These are phyloP conservation scores for Luidia sarsii DNA, from an alignment of 53 echinoderm and acorn worm species.

Conservation along the genomic window DNA sequence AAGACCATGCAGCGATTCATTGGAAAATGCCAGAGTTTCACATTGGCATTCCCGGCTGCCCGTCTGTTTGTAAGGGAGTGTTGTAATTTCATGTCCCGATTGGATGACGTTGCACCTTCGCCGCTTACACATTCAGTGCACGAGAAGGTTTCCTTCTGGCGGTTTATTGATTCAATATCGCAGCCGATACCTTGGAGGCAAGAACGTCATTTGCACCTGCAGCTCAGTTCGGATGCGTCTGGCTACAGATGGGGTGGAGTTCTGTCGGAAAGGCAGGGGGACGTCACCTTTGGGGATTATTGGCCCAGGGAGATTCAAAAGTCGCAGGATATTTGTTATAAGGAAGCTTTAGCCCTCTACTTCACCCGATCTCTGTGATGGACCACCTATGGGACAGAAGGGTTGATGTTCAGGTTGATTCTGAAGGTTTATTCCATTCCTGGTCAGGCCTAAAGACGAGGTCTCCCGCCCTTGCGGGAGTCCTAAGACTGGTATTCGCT, in stretches of 20 bases:
- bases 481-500: too few species aligned
- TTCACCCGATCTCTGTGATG: constrained; percentile 14
- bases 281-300: background rate
- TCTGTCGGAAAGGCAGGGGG: background rate
- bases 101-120: background rate
- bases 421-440: background rate
- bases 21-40: too few species aligned
- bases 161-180: background rate
- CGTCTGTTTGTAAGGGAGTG: too few species aligned
- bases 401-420: constrained; percentile 33
- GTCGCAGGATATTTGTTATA: constrained; percentile 6
- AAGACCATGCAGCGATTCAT: too few species aligned
- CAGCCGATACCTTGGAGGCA: background rate
- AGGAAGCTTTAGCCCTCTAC: constrained; percentile 23
- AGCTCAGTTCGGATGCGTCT: background rate
- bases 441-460: constrained; percentile 1
- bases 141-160: background rate
- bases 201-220: background rate
- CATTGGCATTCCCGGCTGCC: too few species aligned
- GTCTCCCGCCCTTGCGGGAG: background rate
- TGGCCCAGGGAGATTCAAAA: background rate
- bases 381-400: constrained; percentile 1
- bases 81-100: too few species aligned
- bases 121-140: background rate
- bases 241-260: background rate